Base-by-base conservation (phyloP, 2,113 vertebrate species). In the Paramisgurnus dabryanus region DNA sequence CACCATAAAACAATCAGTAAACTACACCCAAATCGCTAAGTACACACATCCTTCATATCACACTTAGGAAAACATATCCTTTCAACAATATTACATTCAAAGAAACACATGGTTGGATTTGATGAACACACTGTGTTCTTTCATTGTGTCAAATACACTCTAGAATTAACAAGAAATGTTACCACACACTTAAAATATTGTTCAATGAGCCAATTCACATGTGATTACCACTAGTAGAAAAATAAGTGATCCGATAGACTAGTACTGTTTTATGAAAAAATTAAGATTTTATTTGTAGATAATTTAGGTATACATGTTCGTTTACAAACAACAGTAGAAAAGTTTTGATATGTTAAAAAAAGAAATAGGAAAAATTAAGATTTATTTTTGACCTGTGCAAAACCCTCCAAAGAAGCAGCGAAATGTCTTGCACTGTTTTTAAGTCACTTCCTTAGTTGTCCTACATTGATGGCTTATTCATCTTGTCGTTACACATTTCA, bases 401-500 rank as follows among this genome's bases (percentile, higher is more conserved):
- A 58, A 78, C n/a, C 17, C 53, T 47, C 17, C 22, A 40, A 50
- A 50, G 15, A 70, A 76, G 7, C 13, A 63, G 41, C 27, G 12
- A 18, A 39, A 34, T 47, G 12, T 15, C 76, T 41, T 58, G 40
- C 50, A 13, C 10, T 22, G 68, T 53, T 79, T 22, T 58, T 45
- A 58, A 76, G 11, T 22, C 13, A 27, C 7, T 55, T 15, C 4
- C 43, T 43, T 61, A 11, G 40, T 63, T 11, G 10, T 63, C 2
- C 61, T 76, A 6, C 0, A 3, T 53, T 34, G 7, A 76, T 50
- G 40, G 39, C 15, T 7, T 80, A 65, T 7, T 72, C 17, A 69
- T 79, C 4, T 85, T 47, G 27, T 74, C 60, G 3, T 13, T 53
- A 58, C 81, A 78, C 58, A 69, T 17, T 5, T 57, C 43, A 66